phyloP scores from a whole-genome alignment of 2,888 invertebrate genomes.

The Tuta absoluta region DNA sequence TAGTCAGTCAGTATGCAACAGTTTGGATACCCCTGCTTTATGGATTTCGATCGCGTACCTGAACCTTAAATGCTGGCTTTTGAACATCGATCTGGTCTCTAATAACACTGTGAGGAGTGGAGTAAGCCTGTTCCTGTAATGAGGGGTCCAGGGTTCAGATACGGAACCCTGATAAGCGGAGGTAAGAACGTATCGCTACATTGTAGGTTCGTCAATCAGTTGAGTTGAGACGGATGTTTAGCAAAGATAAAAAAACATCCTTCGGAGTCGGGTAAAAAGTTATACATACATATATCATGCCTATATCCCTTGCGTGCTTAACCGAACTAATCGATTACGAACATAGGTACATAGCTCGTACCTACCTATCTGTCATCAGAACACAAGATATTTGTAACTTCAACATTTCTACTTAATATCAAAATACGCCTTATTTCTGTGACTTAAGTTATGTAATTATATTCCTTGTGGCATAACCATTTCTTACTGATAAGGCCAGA shows the following conservation, averaged over 20 bases:
- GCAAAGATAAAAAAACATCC: too few relatives aligned
- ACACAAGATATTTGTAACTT: neutral
- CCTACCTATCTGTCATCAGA: too few relatives aligned
- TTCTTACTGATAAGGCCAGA: conserved; percentile 18
- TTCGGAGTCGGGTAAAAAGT: too few relatives aligned
- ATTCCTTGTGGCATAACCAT: conserved; percentile 13
- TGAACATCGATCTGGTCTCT: conserved; percentile 7
- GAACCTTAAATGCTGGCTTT: conserved; percentile 12
- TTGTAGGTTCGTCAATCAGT: neutral
- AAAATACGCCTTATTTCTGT: conserved; percentile 5
- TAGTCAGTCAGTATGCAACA: too few relatives aligned
- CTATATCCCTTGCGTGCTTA: too few relatives aligned
- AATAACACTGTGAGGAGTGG: conserved; percentile 4
- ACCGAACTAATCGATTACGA: conserved; percentile 36
- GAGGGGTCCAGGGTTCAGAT: conserved; percentile 14
- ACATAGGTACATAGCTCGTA: conserved; percentile 31
- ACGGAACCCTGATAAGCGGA: neutral
- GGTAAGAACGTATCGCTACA: neutral
- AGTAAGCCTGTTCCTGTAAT: conserved; percentile 3
- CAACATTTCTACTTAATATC: neutral
- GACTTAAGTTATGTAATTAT: neutral
- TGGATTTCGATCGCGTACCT: neutral
- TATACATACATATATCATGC: too few relatives aligned
- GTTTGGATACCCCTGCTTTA: neutral
- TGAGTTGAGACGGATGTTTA: too few relatives aligned